Percentiles rank a stretch among this genome's conserved stretches.
Conservation (phyloP, 2,797 vertebrate genomes). For the Coccyzus lansbergi region DNA sequence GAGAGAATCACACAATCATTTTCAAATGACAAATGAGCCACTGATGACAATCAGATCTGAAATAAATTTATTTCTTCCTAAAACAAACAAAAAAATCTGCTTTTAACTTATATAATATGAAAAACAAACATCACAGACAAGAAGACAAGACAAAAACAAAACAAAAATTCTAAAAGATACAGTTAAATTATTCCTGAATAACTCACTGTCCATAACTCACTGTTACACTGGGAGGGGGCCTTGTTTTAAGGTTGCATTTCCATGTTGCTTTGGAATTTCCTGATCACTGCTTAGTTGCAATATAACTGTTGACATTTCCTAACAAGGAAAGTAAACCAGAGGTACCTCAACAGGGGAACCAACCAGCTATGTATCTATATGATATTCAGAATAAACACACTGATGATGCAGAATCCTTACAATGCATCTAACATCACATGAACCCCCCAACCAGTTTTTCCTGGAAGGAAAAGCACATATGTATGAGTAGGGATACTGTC, state of each 20-base stretch:
- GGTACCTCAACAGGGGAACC: not conserved
- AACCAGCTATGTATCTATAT: not conserved
- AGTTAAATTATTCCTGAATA: not conserved
- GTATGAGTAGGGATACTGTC: not conserved
- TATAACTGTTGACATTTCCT: not conserved
- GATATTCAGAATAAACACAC: not conserved
- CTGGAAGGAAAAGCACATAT: not conserved
- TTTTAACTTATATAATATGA: not conserved
- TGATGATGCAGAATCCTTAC: not conserved
- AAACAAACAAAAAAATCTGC: not conserved
- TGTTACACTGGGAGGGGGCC: not conserved
- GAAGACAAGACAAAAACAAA: not conserved
- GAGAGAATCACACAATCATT: not conserved
- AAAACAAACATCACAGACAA: not conserved
- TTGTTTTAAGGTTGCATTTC: not conserved
- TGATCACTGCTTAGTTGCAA: not conserved
- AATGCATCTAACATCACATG: not conserved
- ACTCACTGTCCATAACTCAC: not conserved
- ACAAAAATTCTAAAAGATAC: not conserved
- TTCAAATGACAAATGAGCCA: constrained; percentile 11
- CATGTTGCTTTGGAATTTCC: not conserved
- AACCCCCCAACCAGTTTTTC: not conserved
- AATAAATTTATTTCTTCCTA: not conserved
- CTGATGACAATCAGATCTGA: not conserved
- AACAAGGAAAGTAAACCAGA: not conserved